phyloP scores from a whole-genome alignment of 2,113 vertebrate species.

The Epinephelus lanceolatus region DNA sequence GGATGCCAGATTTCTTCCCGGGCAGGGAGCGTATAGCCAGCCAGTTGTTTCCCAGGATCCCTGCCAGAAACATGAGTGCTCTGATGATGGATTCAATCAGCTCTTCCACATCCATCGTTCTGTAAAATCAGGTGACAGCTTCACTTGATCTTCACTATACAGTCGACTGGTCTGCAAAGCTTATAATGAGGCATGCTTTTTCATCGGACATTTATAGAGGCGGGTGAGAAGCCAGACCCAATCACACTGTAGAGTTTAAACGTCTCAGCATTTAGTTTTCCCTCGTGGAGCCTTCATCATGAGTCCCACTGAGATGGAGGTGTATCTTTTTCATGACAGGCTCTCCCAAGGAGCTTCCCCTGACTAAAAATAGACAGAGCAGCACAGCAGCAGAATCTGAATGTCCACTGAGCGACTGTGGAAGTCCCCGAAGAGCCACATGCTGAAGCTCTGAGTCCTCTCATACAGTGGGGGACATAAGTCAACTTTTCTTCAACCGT shows the following conservation, averaged over 20 bases:
- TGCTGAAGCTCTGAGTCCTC: not conserved
- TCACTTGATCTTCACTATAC: not conserved
- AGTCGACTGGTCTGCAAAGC: not conserved
- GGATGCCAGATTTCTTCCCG: constrained; percentile 53
- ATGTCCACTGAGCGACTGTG: not conserved
- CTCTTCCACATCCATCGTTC: constrained; percentile 60
- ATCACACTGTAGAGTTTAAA: not conserved
- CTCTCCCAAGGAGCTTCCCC: not conserved
- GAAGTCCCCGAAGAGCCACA: not conserved
- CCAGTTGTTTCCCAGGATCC: constrained; percentile 84
- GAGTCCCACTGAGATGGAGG: constrained; percentile 18
- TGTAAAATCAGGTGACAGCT: not conserved
- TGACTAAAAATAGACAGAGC: not conserved
- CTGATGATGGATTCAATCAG: constrained; percentile 73
- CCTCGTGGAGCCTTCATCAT: constrained; percentile 10
- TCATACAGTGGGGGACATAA: no score
- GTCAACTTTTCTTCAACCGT: no score
- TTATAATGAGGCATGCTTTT: not conserved
- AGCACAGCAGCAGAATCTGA: no score
- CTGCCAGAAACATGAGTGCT: constrained; percentile 76
- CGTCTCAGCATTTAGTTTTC: not conserved
- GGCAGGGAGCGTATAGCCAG: constrained; percentile 77
- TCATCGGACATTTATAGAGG: constrained; percentile 41
- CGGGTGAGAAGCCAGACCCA: constrained; percentile 43
- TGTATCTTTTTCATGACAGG: constrained; percentile 4